These are phyloP conservation scores for Chrysochloris asiatica DNA, from an alignment of 2,113 vertebrate species.

Conservation along the genomic window DNA sequence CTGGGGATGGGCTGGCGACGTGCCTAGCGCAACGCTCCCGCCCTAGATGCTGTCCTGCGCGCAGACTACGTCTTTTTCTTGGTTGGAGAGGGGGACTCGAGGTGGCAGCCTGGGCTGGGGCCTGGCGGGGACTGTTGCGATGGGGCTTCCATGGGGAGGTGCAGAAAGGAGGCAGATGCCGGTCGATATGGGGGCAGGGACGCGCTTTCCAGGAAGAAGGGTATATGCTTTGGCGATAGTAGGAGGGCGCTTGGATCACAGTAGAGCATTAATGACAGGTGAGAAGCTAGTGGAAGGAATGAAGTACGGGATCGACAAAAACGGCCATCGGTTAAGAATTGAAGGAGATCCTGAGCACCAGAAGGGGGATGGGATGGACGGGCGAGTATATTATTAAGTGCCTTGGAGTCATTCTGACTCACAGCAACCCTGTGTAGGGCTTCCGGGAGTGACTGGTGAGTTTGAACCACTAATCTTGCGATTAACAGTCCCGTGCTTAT, in stretches of 20 bases:
- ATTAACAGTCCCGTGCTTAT: too few relatives aligned
- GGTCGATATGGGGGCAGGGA: not conserved
- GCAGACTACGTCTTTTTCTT: not conserved
- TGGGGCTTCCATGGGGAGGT: not conserved
- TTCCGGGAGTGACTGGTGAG: too few relatives aligned
- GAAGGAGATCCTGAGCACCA: not conserved
- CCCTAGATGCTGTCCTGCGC: not conserved
- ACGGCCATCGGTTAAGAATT: not conserved
- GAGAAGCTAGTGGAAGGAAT: not conserved
- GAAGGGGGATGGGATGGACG: not conserved
- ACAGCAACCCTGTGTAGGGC: too few relatives aligned
- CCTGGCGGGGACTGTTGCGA: not conserved
- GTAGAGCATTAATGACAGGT: not conserved
- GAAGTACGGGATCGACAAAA: not conserved
- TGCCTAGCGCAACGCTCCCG: not conserved
- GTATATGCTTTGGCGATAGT: not conserved
- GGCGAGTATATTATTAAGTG: not conserved
- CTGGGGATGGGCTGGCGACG: not conserved
- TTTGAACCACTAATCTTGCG: too few relatives aligned
- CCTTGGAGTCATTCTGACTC: too few relatives aligned
- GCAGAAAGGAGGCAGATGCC: not conserved
- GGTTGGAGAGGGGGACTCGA: not conserved
- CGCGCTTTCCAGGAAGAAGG: conserved; percentile 38
- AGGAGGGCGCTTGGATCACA: not conserved
- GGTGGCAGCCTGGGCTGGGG: not conserved